Evolutionary conservation across 1,140 invertebrate species (phyloP).

Genomic region (Cotesia vestalis): DNA sequence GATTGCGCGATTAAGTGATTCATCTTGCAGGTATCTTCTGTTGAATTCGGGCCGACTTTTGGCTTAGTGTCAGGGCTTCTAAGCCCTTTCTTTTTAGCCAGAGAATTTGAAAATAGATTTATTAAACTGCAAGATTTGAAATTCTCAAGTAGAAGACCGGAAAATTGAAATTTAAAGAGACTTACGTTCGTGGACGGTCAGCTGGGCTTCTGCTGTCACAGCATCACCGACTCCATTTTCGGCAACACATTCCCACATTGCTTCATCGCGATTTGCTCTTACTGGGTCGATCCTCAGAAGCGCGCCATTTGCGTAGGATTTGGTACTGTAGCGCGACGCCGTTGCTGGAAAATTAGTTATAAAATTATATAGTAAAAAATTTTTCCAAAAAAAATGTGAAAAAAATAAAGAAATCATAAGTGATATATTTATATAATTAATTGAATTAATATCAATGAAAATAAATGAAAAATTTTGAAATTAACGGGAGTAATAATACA

Average conservation of each 20-base stretch:
- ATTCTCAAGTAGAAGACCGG: no score
- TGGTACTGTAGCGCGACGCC: slow-evolving; percentile 78
- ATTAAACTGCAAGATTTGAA: no score
- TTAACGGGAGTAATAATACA: no score
- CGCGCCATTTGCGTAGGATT: slow-evolving; percentile 76
- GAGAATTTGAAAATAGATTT: no score
- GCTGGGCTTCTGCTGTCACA: slow-evolving; percentile 85
- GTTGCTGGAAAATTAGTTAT: slow-evolving; percentile 62
- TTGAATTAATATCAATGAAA: no score
- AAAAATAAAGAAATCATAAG: not conserved
- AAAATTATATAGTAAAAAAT: not conserved
- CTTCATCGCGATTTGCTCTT: slow-evolving; percentile 82
- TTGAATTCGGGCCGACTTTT: not conserved
- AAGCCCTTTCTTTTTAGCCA: no score
- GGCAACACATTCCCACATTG: slow-evolving; percentile 93
- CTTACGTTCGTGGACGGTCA: slow-evolving; percentile 90
- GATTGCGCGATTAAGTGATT: slow-evolving; percentile 5
- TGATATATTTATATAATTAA: no score
- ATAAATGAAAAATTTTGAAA: no score
- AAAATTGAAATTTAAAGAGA: slow-evolving; percentile 39
- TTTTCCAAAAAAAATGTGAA: slow-evolving; percentile 16
- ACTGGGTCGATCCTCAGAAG: slow-evolving; percentile 93
- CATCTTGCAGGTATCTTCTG: slow-evolving; percentile 4
- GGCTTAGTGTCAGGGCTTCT: no score
- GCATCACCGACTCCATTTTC: slow-evolving; percentile 96